Percentiles rank a stretch among this genome's conserved stretches.
phyloP scores from a whole-genome alignment of 2,888 invertebrate species.

The Bimastos eiseni region DNA sequence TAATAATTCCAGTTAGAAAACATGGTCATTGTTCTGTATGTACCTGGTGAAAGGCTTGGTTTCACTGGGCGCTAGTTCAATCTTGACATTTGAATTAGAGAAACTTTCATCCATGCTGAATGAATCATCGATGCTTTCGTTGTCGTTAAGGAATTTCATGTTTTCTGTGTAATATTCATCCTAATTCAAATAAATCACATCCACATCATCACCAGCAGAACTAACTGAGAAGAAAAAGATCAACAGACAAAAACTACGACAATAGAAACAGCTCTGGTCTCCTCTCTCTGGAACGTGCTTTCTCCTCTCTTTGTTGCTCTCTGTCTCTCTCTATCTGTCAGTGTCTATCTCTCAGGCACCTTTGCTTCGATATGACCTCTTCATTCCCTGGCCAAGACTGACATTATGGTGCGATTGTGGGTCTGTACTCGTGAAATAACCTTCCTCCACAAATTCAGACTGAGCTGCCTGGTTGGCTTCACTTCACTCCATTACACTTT shows the following conservation, averaged over 20 bases:
- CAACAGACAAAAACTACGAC: background rate
- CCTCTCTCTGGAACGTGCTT: too few relatives aligned
- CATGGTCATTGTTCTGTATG: background rate
- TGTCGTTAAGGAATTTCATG: background rate
- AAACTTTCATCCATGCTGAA: background rate
- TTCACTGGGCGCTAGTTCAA: slow-evolving; percentile 59
- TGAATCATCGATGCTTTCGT: slow-evolving; percentile 16
- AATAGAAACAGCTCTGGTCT: background rate
- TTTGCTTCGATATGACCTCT: too few relatives aligned
- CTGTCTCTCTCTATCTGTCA: too few relatives aligned
- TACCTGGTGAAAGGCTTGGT: slow-evolving; percentile 61
- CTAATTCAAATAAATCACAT: slow-evolving; percentile 7
- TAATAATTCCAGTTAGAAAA: too few relatives aligned
- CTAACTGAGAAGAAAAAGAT: background rate
- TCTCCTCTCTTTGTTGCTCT: too few relatives aligned
- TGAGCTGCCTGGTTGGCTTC: too few relatives aligned
- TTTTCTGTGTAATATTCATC: slow-evolving; percentile 22
- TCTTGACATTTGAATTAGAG: slow-evolving; percentile 49
- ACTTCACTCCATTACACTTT: too few relatives aligned
- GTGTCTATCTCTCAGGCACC: too few relatives aligned
- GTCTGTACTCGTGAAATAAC: too few relatives aligned
- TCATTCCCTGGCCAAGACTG: too few relatives aligned
- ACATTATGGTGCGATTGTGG: too few relatives aligned
- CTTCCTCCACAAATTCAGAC: too few relatives aligned
- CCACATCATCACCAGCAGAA: background rate